Conservation (phyloP, 1,140 invertebrate genomes). For the Drosophila tropicalis region DNA sequence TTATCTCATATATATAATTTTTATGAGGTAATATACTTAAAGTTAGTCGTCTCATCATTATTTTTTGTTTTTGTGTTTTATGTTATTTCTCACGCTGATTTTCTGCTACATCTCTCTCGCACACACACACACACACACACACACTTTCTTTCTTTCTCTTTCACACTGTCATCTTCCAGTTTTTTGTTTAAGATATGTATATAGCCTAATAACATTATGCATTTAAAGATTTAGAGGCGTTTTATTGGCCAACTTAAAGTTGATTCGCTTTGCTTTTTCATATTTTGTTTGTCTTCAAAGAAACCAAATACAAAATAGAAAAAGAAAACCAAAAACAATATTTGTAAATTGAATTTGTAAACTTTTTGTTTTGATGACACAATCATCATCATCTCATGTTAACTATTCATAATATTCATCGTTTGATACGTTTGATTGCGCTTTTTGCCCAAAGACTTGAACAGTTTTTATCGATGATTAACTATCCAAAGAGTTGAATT, state of each 20-base stretch:
- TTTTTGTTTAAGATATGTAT: not conserved
- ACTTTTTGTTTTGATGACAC: slow-evolving; percentile 19
- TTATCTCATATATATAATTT: not conserved
- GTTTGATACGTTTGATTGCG: slow-evolving; percentile 9
- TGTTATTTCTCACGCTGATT: slow-evolving; percentile 9
- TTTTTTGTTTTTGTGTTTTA: not conserved
- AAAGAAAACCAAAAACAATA: not conserved
- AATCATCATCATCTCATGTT: not conserved
- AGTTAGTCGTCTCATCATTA: slow-evolving; percentile 4
- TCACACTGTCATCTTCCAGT: not conserved
- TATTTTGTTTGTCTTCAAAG: not conserved
- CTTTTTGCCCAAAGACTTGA: too few species aligned
- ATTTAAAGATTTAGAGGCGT: slow-evolving; percentile 33
- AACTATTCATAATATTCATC: slow-evolving; percentile 7
- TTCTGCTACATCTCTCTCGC: not conserved
- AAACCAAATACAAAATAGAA: not conserved
- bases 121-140: not conserved
- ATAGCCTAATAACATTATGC: not conserved
- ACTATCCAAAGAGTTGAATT: not conserved
- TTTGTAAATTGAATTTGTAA: slow-evolving; percentile 35
- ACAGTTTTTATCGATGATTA: not conserved
- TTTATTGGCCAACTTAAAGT: slow-evolving; percentile 45
- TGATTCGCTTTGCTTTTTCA: slow-evolving; percentile 9
- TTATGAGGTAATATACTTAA: slow-evolving; percentile 12
- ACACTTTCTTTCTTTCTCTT: not conserved